Conservation (phyloP, 2,113 vertebrate species). For the Callospermophilus lateralis region DNA sequence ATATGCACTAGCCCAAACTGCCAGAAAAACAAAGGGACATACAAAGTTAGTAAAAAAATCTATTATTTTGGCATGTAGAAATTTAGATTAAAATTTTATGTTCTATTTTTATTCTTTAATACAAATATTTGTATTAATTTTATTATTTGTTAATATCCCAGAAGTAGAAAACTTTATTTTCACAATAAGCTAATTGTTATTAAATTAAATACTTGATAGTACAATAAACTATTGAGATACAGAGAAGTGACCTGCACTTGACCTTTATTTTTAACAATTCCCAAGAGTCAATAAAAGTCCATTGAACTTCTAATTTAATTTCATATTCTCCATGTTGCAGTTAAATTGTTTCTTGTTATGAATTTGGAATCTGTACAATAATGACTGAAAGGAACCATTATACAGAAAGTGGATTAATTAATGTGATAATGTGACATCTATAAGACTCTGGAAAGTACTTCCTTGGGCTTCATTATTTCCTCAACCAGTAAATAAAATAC, state of each 20-base stretch:
- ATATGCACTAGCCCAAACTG: neutral
- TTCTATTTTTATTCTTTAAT: neutral
- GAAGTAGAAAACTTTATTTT: conserved; percentile 54
- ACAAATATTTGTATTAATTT: neutral
- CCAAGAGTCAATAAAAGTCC: conserved; percentile 40
- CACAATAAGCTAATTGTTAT: conserved; percentile 4
- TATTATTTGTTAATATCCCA: neutral
- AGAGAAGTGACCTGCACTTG: conserved; percentile 67
- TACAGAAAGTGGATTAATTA: neutral
- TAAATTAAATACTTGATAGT: conserved; percentile 45
- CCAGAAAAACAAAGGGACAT: neutral
- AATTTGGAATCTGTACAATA: conserved; percentile 36
- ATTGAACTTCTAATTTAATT: conserved; percentile 72
- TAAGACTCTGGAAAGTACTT: neutral
- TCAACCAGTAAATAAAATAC: neutral
- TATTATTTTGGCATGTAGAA: conserved; percentile 6
- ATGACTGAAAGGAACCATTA: conserved; percentile 5
- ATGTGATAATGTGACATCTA: neutral
- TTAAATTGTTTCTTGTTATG: conserved; percentile 47
- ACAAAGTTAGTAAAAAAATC: neutral
- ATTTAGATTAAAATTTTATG: conserved; percentile 23
- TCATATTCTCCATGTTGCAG: conserved; percentile 17
- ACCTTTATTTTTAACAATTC: conserved; percentile 68
- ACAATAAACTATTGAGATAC: conserved; percentile 16
- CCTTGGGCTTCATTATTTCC: neutral